Conservation (phyloP, 1,140 invertebrate species). For the Drosophila funebris region DNA sequence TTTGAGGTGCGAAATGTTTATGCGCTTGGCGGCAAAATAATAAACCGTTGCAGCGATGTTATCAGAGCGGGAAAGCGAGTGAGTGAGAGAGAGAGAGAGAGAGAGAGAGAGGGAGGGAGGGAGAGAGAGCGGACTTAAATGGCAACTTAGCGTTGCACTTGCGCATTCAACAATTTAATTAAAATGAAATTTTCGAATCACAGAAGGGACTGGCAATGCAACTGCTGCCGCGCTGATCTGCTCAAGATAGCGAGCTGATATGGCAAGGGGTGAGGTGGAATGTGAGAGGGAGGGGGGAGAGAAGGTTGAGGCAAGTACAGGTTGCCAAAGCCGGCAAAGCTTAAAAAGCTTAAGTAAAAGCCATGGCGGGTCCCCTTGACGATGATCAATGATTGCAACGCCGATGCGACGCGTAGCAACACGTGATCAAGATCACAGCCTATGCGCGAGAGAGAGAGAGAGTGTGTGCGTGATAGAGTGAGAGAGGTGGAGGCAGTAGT, state of each 20-base stretch:
- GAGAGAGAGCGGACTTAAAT: constrained; percentile 37
- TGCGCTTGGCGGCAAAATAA: constrained; percentile 49
- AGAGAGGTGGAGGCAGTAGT: neutral
- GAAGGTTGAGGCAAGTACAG: neutral
- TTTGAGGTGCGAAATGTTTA: constrained; percentile 72
- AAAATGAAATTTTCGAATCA: constrained; percentile 81
- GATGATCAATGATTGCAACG: constrained; percentile 75
- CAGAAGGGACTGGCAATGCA: constrained; percentile 36
- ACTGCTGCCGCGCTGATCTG: constrained; percentile 51
- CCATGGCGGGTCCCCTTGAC: constrained; percentile 40
- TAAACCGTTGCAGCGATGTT: constrained; percentile 74
- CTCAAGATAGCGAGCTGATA: constrained; percentile 41
- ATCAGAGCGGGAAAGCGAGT: constrained; percentile 15
- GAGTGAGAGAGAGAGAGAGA: neutral
- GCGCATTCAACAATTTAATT: constrained; percentile 79
- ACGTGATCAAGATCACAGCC: constrained; percentile 61
- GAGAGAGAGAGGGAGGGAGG: neutral
- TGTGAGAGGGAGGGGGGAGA: neutral
- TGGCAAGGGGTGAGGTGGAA: neutral
- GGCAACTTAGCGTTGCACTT: constrained; percentile 58
- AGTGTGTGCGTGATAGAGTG: no score
- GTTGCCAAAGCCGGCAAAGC: constrained; percentile 62
- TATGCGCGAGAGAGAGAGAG: neutral
- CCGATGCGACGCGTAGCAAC: constrained; percentile 41
- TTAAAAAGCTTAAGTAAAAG: constrained; percentile 32